Base-by-base conservation (phyloP, 2,888 invertebrate genomes). In the Dysmachus trigonus region DNA sequence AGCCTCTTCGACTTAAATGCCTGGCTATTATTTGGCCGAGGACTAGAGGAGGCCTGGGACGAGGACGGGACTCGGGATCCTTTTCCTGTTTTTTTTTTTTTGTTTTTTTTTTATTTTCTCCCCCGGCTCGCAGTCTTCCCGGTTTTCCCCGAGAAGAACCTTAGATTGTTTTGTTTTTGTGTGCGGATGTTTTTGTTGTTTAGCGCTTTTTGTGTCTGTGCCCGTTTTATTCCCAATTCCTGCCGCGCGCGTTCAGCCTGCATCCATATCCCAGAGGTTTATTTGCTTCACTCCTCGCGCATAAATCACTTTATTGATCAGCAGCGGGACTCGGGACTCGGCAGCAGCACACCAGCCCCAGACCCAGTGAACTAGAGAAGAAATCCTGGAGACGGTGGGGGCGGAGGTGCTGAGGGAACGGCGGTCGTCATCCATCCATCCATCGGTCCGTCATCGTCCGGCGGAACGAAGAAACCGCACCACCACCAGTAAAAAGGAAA, bases 261-360 rank as follows among this genome's bases (percentile, higher is more conserved):
- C 62, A 62, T 62, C 74, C 76, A 35, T 41, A 27, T 62, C 76
- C 85, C 53, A 33, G 35, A 85, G 74, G 33, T 85, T 85, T 85
- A 85, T 85, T 85, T 85, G 74, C 76, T 85, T n/a, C 74, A 76
- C 74, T 85, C 76, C 35, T 77, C 76, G 85, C 85, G 85, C 76
- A 85, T 85, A 85, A 85, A 85, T 85, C 85, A 85, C 85, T 85
- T 85, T 85, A 85, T 85, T 85, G 85, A 85, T 85, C 85, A 53
- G 81, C 18, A 82, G n/a, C 35, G 51, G 62, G 35, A 72, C 13
- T 33, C 33, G 35, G 35, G 35, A 35, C 10, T 15, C 72, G 27
- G 33, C 18, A 41, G 22, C 77, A 41, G 22, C 38, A 41, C 6
- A 8, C 30, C 72, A 22, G 27, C 13, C 3, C 38, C 35, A 77